These are phyloP conservation scores for Leptobrachium leishanense DNA, from an alignment of 2,113 vertebrate species.

Conservation along the genomic window DNA sequence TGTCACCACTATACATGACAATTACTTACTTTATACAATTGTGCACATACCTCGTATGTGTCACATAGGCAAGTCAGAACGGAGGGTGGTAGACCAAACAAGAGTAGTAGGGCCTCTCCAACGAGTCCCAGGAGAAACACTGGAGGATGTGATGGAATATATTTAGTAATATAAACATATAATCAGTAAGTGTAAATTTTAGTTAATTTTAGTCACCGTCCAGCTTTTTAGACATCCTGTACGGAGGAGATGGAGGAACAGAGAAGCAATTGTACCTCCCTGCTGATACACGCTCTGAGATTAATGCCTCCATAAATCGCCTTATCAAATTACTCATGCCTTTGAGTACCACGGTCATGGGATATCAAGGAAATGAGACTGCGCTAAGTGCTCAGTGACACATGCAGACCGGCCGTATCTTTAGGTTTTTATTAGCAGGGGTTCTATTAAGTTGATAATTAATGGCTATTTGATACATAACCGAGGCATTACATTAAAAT, in stretches of 20 bases:
- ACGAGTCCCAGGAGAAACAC: no score
- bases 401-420: conserved; percentile 9
- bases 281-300: not conserved
- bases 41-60: no score
- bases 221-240: not conserved
- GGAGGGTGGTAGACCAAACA: no score
- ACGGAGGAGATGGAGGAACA: conserved; percentile 1
- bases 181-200: no score
- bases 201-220: no score
- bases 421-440: conserved; percentile 33
- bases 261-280: not conserved
- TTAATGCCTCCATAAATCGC: not conserved
- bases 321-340: conserved; percentile 8
- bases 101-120: no score
- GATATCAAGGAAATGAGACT: conserved; percentile 14
- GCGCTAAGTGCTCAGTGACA: conserved; percentile 12
- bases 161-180: no score
- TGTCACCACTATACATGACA: no score
- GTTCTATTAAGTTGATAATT: conserved; percentile 23
- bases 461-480: conserved; percentile 24
- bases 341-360: not conserved
- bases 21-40: no score
- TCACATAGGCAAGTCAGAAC: no score
- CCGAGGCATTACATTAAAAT: conserved; percentile 3
- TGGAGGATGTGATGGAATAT: no score